Base-by-base conservation (phyloP, 1,140 invertebrate genomes). In the Thaumetopoea pityocampa region DNA sequence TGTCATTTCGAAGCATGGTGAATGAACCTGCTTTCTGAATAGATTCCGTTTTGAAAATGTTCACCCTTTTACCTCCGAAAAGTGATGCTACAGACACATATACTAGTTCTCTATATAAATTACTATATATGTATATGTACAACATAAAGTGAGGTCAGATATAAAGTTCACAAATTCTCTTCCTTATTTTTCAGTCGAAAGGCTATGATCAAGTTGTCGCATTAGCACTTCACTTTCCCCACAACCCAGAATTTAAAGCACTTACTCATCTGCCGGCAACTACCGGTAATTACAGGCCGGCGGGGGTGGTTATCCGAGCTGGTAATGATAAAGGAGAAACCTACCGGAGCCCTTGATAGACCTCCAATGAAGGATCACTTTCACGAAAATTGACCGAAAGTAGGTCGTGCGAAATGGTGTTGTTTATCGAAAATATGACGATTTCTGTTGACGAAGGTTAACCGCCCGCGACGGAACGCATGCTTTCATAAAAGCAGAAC, bases 251-350 rank as follows among this genome's bases (percentile, higher is more conserved):
- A 73, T 71, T 76, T 70, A 62, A 78, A 57, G 65, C 67, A 76
- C 76, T 71, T 78, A 79, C 78, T 77, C 73, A 80, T 80, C 77
- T 82, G 71, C 69, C 66, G 67, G 59, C 61, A 72, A 71, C 54
- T 63, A 58, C 48, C 35, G 47, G 61, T 82, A 79, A 79, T 82
- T 82, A 79, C 59, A 79, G 70, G 38, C 28, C 28, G 6, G 48
- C 44, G 28, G 41, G 64, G 67, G 36, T 56, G 35, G 52, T 62
- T 64, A 64, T 44, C 49, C 51, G 54, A 50, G 51, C 53, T 49
- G 17, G 47, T 60, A 58, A 62, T 60, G 49, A 60, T 51, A 53
- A 64, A 59, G 61, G 60, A 66, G 65, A 71, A 72, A 72, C 51
- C 48, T 52, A 51, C 41, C 40, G 23, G 46, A 60, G 48, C 51